Percentiles rank a stretch among this genome's conserved stretches.
phyloP scores from a whole-genome alignment of 2,113 vertebrate species.

The Fregata magnificens region DNA sequence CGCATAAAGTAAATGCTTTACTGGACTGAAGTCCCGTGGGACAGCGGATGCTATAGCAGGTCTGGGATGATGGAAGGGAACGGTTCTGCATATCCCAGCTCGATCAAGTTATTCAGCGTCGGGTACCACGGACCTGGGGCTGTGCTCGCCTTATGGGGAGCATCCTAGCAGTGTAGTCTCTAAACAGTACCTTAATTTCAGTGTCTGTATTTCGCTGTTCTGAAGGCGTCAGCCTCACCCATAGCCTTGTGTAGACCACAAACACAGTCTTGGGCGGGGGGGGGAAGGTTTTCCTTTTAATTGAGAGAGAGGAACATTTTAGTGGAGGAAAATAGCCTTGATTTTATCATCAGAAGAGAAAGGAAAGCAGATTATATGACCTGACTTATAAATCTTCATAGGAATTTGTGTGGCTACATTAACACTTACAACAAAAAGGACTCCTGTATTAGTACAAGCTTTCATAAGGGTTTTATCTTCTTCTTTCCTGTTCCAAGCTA shows the following conservation, averaged over 20 bases:
- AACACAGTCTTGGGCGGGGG: not conserved
- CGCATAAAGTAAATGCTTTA: not conserved
- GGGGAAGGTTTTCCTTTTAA: not conserved
- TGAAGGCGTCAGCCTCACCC: not conserved
- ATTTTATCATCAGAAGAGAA: conserved; percentile 9
- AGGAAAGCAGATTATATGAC: not conserved
- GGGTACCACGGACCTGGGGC: not conserved
- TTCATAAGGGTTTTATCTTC: conserved; percentile 39
- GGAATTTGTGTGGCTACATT: conserved; percentile 5
- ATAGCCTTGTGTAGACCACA: not conserved
- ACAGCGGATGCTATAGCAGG: not conserved
- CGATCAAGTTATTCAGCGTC: rapidly evolving
- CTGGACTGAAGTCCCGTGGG: not conserved
- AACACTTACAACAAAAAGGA: conserved; percentile 28
- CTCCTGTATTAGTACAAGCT: conserved; percentile 16
- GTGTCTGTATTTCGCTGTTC: not conserved
- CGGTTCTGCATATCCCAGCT: not conserved
- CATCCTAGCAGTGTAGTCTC: rapidly evolving
- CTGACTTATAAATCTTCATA: conserved; percentile 44
- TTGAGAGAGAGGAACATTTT: not conserved
- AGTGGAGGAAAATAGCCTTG: not conserved
- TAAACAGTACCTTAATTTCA: not conserved
- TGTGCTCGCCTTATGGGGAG: not conserved
- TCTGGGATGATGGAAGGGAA: not conserved
- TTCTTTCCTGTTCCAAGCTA: conserved; percentile 12